Base-by-base conservation (phyloP, 2,888 invertebrate genomes). In the Hoplodrina blanda region DNA sequence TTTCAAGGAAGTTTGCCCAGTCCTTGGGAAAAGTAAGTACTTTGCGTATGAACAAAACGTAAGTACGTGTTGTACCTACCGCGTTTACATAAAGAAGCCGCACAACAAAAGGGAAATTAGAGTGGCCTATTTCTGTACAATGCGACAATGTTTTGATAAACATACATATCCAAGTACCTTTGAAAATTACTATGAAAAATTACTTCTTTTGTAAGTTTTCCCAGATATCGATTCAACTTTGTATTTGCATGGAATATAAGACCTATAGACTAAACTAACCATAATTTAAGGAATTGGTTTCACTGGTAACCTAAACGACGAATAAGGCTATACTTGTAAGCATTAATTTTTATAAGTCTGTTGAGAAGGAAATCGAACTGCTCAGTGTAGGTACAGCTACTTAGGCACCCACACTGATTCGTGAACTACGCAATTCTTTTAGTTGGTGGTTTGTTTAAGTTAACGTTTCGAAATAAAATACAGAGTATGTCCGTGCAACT, bases 1-100 rank as follows among this genome's bases (percentile, higher is more conserved):
- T 91, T 91, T 89, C 87, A 89, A 90, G 90, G 90, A 91, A 89
- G 81, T 89, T 89, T 82, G 66, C 60, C 56, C 56, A 82, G 83
- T 80, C 88, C 88, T 91, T 91, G 89, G 84, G 74, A 86, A 85
- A 88, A 85, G 74, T 87, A 88, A 87, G 71, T 86, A 87, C 85
- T 82, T 83, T 76, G 62, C 69, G 63, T 70, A 62, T 41, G 54
- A 81, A 87, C 84, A 83, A 88, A 86, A 83, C 78, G 33, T 72
- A 63, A 30, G 60, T 75, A 71, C 41, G 81, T 67, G 81, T 91
- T 89, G 37, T 37, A 37, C 37, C 41, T 13, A 41, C 13, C 11
- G 13, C 17, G 46, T 17, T 46, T 46, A 91, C 81, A 86, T 88
- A 87, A 86, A 85, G 91, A 91, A 90, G 83, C 89, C 91, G 2